Evolutionary conservation across 2,797 vertebrate species (phyloP).

Genomic region (Platyrinchus mystaceus): DNA sequence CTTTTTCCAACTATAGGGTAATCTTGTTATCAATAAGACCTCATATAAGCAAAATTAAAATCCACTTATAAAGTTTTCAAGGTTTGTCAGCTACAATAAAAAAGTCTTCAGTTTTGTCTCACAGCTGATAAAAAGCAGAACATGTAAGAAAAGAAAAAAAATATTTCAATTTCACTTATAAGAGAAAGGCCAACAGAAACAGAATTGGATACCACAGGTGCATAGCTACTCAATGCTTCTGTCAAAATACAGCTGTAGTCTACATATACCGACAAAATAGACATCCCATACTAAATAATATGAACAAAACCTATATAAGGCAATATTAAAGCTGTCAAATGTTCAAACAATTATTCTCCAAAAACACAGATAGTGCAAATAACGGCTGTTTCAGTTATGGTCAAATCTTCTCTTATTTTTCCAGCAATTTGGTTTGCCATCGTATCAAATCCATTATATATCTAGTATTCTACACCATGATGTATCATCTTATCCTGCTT

Average conservation of each 20-base stretch:
- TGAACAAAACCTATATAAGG: background rate
- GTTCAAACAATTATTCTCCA: background rate
- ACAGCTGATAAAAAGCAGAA: background rate
- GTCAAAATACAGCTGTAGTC: background rate
- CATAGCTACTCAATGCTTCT: background rate
- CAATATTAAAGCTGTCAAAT: background rate
- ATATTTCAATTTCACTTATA: background rate
- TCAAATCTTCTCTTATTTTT: background rate
- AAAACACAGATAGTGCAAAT: background rate
- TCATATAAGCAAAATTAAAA: background rate
- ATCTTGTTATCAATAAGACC: background rate
- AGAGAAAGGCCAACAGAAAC: background rate
- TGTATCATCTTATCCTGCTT: background rate
- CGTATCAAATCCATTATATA: background rate
- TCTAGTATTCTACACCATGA: background rate
- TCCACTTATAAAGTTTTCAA: background rate
- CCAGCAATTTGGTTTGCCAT: background rate
- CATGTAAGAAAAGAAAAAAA: background rate
- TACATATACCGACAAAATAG: background rate
- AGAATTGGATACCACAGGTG: background rate
- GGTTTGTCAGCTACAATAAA: background rate
- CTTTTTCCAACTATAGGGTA: background rate
- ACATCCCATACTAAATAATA: background rate
- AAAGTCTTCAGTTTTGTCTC: background rate
- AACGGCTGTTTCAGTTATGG: background rate